phyloP scores from a whole-genome alignment of 2,888 invertebrate genomes.

The Diarsia dahlii region DNA sequence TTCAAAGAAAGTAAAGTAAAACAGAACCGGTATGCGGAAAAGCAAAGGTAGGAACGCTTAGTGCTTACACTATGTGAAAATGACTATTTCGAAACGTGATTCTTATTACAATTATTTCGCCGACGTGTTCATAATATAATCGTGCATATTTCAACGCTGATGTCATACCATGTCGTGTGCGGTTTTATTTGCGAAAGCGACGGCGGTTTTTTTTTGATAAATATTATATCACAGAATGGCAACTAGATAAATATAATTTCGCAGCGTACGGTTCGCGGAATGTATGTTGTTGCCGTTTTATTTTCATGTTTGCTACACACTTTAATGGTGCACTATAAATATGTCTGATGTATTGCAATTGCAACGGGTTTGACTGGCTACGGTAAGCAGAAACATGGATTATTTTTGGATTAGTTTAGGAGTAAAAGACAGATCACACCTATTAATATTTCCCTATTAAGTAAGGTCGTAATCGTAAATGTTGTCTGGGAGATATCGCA shows the following conservation, averaged over 20 bases:
- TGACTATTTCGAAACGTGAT: conserved; percentile 77
- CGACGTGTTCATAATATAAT: conserved; percentile 74
- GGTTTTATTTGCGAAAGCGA: conserved; percentile 65
- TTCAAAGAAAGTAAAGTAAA: conserved; percentile 59
- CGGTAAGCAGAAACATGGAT: neutral
- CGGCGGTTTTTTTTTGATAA: conserved; percentile 42
- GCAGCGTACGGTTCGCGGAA: conserved; percentile 29
- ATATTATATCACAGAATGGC: conserved; percentile 55
- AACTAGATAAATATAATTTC: conserved; percentile 56
- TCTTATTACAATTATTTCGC: conserved; percentile 70
- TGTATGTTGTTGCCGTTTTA: conserved; percentile 41
- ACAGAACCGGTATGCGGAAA: conserved; percentile 64
- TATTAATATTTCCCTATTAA: neutral
- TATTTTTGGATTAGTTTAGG: conserved; percentile 23
- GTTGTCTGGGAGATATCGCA: neutral
- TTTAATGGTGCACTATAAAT: conserved; percentile 39
- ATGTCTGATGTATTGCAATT: conserved; percentile 35
- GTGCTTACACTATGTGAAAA: conserved; percentile 76
- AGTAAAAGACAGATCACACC: neutral
- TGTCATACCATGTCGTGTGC: conserved; percentile 72
- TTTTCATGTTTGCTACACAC: conserved; percentile 44
- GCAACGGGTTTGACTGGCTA: conserved; percentile 30
- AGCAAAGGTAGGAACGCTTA: conserved; percentile 66
- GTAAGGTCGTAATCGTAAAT: neutral
- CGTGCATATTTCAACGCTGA: conserved; percentile 77